Evolutionary conservation across 2,797 vertebrate species (phyloP), one percentile per base, ranked within the genome.

Genomic region (Hydrophis major): DNA sequence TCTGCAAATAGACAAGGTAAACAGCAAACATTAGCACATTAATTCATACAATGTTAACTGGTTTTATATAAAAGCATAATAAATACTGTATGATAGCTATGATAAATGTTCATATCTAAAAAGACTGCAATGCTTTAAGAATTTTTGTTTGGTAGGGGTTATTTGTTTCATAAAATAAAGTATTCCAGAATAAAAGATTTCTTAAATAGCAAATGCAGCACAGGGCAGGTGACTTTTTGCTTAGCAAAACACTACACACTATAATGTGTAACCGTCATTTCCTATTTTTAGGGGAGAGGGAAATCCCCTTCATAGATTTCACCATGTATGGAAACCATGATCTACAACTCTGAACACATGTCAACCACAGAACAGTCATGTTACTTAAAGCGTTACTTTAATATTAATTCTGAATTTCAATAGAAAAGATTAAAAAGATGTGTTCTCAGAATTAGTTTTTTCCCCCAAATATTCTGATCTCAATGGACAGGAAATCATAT

Each of bases 161-260:
- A 32, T 6, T 12, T 93, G 89, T 78, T 69, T 55, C 83, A 93
- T 83, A 83, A 47, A 63, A 8, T 13, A 22, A 60, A 25, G 7
- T 59, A 42, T 53, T 95, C 91, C 14, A 74, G 88, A 89, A 32
- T 42, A 86, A 91, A 69, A 25, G 87, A 28, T 66, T 83, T 27
- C 90, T 91, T 78, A 0, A 91, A 4, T 69, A 13, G 89, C 66
- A 66, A 94, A 6, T 1, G 27, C 18, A 14, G n/a, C 0, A 0
- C 2, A 53, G 47, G 92, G 14, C 60, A 88, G 22, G 32, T n/a
- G 88, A 92, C 1, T 28, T 56, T 74, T 3, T 63, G 89, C 37
- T 3, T 87, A 88, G 27, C 28, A 86, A 63, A 89, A 60, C 4
- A 92, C 37, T 60, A 47, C 0, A 11, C 4, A 83, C 20, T 83